A percentile compares a stretch with the other conserved stretches of the same genome.
Evolutionary conservation across 2,888 invertebrate species (phyloP).

Genomic region (Diplolepis rosae): DNA sequence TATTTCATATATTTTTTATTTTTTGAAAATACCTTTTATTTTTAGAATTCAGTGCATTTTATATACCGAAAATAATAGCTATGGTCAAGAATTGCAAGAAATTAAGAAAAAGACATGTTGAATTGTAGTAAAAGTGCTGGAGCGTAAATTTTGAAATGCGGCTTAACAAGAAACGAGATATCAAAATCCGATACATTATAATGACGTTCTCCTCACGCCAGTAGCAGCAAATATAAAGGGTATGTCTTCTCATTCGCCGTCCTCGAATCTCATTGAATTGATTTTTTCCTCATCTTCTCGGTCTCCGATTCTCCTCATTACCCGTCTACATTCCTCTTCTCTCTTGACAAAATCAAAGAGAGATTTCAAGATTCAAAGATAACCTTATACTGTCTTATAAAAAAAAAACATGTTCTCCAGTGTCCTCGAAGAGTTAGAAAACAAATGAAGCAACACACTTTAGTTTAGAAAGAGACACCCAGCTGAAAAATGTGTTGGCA

Average conservation of each 20-base stretch:
- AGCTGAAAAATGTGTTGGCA: too few relatives aligned
- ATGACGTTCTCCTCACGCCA: slow-evolving; percentile 52
- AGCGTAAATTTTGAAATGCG: slow-evolving; percentile 52
- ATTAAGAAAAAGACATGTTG: slow-evolving; percentile 33
- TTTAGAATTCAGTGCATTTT: too few relatives aligned
- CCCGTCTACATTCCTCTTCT: slow-evolving; percentile 32
- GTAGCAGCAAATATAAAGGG: slow-evolving; percentile 52
- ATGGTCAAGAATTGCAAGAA: too few relatives aligned
- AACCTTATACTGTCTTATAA: neutral
- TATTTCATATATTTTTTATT: too few relatives aligned
- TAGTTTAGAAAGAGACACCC: too few relatives aligned
- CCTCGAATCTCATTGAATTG: slow-evolving; percentile 39
- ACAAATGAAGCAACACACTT: too few relatives aligned
- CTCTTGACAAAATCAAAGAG: slow-evolving; percentile 26
- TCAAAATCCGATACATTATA: slow-evolving; percentile 44
- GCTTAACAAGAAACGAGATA: slow-evolving; percentile 48
- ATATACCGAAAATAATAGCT: too few relatives aligned
- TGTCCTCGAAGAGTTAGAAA: too few relatives aligned
- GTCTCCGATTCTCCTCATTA: slow-evolving; percentile 45
- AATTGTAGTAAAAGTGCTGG: slow-evolving; percentile 48
- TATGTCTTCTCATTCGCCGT: slow-evolving; percentile 46
- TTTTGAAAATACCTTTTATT: too few relatives aligned
- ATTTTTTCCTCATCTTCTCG: slow-evolving; percentile 37
- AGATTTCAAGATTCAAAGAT: neutral
- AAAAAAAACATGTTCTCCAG: too few relatives aligned